phyloP scores from a whole-genome alignment of 2,888 invertebrate species.

The Crossocerus cetratus region DNA sequence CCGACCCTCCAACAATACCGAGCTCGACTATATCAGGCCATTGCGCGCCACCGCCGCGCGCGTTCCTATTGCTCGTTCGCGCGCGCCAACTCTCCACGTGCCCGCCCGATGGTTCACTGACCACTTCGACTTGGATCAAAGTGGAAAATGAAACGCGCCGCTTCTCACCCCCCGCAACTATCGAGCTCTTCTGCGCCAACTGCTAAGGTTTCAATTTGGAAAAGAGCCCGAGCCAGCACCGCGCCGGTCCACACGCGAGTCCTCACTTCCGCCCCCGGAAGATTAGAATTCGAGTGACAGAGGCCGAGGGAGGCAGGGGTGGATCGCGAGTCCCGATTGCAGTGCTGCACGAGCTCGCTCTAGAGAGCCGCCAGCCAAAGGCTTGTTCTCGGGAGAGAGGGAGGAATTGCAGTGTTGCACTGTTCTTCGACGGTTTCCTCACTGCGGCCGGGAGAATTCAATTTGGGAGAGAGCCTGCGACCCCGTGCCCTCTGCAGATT shows the following conservation, averaged over 20 bases:
- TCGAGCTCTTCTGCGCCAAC: slow-evolving; percentile 22
- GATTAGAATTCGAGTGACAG: not conserved
- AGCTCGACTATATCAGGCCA: not conserved
- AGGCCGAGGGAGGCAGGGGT: not conserved
- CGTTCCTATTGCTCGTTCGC: slow-evolving; percentile 1
- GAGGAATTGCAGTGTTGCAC: too few species aligned
- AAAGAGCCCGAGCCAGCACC: slow-evolving; percentile 34
- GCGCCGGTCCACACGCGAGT: not conserved
- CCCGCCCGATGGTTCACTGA: slow-evolving; percentile 43
- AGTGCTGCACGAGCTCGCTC: not conserved
- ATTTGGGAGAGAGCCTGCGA: not conserved
- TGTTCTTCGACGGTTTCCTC: too few species aligned
- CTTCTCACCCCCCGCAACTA: not conserved
- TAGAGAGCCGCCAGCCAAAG: not conserved
- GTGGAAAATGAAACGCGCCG: slow-evolving; percentile 48
- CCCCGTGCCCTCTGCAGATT: too few species aligned
- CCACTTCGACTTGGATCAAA: slow-evolving; percentile 44
- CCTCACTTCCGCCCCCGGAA: not conserved
- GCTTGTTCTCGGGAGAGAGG: too few species aligned
- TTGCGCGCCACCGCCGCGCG: not conserved
- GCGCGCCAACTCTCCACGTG: slow-evolving; percentile 5
- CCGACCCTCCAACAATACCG: slow-evolving; percentile 19
- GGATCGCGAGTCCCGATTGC: not conserved
- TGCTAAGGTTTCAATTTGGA: slow-evolving; percentile 53
- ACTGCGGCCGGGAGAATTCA: not conserved